Percentiles rank a stretch among this genome's conserved stretches.
These are phyloP conservation scores for Murina feae DNA, from an alignment of 2,113 vertebrate species.

Conservation along the genomic window DNA sequence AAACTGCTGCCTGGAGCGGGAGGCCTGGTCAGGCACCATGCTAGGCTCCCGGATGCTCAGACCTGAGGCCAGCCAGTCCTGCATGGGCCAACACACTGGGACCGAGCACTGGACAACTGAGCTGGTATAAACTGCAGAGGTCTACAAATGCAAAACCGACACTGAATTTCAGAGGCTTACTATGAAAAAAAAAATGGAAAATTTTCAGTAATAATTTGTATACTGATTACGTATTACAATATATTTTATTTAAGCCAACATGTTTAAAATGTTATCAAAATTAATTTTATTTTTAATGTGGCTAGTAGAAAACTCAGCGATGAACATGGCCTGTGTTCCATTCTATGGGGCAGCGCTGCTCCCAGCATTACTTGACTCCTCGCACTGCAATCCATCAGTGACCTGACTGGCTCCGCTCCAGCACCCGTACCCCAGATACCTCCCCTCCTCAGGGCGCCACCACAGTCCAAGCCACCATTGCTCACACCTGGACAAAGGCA, in stretches of 20 bases:
- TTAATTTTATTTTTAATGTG: background rate
- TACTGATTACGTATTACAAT: background rate
- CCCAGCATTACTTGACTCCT: no score
- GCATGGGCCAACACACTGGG: background rate
- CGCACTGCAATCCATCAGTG: background rate
- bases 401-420: background rate
- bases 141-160: background rate
- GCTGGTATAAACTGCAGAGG: background rate
- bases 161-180: background rate
- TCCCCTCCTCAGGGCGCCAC: background rate
- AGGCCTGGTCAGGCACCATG: background rate
- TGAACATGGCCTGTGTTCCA: background rate
- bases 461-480: background rate
- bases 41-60: no score
- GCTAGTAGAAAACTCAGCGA: background rate
- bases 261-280: background rate
- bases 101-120: background rate
- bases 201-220: background rate
- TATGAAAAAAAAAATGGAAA: background rate
- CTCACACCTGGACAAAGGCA: background rate
- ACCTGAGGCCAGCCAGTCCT: background rate
- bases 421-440: background rate
- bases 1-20: background rate
- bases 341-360: accelerated
- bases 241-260: background rate